Base-by-base conservation (phyloP, 2,888 invertebrate species). In the Leucophora obtusa region DNA sequence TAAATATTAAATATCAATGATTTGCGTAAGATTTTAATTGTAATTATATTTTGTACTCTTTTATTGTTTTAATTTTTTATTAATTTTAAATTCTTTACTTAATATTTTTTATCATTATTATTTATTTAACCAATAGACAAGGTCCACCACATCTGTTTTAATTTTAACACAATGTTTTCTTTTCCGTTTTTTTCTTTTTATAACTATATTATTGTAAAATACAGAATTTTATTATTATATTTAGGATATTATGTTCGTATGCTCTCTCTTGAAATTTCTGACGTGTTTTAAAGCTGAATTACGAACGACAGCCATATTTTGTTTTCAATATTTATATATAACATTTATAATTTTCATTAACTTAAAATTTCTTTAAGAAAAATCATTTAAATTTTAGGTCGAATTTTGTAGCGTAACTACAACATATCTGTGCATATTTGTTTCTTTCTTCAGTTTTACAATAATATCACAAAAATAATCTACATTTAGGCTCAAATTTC, bases 1-100 rank as follows among this genome's bases (percentile, higher is more conserved):
- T 81, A 81, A 62, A 81, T 81, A 81, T 53, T 60, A 69, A 73
- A 69, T 69, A 63, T 62, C 59, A 80, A 80, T 69, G 53, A 69
- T 72, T 73, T 66, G 73, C 69, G 68, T 73, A 73, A 77, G 71
- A 81, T 80, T 81, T 69, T 73, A 60, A 66, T 70, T 76, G 54
- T 77, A 77, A 77, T 77, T 47, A 54, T 66, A 11, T 43, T 66
- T 50, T 53, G 38, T 38, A 38, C 38, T 38, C 38, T 38, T 11
- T 38, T 38, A 38, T 38, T 56, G 11, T 63, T 21, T 53, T 47
- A 28, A 5, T 28, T 56, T 56, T 56, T 62, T 47, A 62, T 60
- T 56, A 62, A 60, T 28, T 62, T 56, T 63, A 63, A 17, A 5
- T 54, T 47, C 21, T n/a, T 47, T 47, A 47, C 43, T 47, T 47